phyloP scores from a whole-genome alignment of 2,113 vertebrate genomes.

The Sebastes schlegelii region DNA sequence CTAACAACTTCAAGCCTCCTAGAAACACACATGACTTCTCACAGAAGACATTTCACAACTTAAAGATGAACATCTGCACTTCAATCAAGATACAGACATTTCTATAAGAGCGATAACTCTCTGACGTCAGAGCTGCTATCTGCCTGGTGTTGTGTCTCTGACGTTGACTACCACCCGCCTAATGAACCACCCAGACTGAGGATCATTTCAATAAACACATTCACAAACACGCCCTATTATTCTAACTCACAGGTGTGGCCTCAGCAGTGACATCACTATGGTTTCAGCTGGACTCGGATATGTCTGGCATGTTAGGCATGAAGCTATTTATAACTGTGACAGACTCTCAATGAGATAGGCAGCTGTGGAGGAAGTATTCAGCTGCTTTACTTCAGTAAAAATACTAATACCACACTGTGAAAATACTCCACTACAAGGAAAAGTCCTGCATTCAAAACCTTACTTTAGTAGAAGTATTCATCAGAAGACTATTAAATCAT shows the following conservation, averaged over 20 bases:
- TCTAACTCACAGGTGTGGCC: neutral
- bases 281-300: neutral
- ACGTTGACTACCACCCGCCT: neutral
- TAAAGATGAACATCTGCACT: neutral
- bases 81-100: neutral
- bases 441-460: no score
- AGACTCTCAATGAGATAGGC: neutral
- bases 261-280: neutral
- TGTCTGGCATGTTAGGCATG: conserved; percentile 12
- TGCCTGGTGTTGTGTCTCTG: no score
- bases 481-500: no score
- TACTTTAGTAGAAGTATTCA: no score
- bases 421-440: no score
- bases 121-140: neutral
- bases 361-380: neutral
- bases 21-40: neutral
- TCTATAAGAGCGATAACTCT: neutral
- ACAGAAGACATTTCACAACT: neutral
- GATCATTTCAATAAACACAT: neutral
- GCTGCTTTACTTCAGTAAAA: no score
- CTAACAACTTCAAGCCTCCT: neutral
- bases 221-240: neutral
- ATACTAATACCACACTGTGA: no score
- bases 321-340: neutral
- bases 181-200: neutral